A percentile compares a stretch with the other conserved stretches of the same genome.
Conservation (phyloP, 2,113 vertebrate genomes). For the Coptodon bakossiorum region DNA sequence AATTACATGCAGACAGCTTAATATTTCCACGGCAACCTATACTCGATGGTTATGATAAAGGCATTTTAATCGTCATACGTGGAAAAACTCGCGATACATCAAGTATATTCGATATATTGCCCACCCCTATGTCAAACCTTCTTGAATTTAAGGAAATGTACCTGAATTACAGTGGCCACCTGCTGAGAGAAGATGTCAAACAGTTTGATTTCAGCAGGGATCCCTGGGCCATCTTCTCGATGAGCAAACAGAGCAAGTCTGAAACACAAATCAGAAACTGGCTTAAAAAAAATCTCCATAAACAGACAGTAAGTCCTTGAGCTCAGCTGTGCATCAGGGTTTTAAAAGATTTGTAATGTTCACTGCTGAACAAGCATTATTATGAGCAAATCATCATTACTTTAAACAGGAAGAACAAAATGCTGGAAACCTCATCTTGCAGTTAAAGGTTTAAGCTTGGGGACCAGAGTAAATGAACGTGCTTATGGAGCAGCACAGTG, state of each 20-base stretch:
- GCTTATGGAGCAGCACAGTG: background rate
- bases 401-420: background rate
- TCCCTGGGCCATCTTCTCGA: slow-evolving; percentile 96
- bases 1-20: background rate
- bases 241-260: slow-evolving; percentile 96
- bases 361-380: background rate
- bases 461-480: background rate
- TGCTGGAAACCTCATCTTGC: background rate
- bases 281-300: background rate
- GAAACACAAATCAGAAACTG: background rate
- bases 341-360: background rate
- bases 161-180: slow-evolving; percentile 97
- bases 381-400: background rate
- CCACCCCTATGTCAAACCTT: rapidly evolving
- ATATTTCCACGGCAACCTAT: rapidly evolving
- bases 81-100: background rate
- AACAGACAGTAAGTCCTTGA: background rate
- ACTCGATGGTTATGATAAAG: rapidly evolving
- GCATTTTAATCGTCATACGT: background rate
- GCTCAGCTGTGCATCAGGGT: background rate
- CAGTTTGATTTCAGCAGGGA: slow-evolving; percentile 94
- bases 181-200: slow-evolving; percentile 99
- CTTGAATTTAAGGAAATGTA: slow-evolving; percentile 5
- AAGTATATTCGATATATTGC: background rate
- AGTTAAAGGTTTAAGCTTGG: background rate